These are phyloP conservation scores for Paragorgia papillata DNA, from an alignment of 92 coral and sea anemone genomes.

Conservation along the genomic window DNA sequence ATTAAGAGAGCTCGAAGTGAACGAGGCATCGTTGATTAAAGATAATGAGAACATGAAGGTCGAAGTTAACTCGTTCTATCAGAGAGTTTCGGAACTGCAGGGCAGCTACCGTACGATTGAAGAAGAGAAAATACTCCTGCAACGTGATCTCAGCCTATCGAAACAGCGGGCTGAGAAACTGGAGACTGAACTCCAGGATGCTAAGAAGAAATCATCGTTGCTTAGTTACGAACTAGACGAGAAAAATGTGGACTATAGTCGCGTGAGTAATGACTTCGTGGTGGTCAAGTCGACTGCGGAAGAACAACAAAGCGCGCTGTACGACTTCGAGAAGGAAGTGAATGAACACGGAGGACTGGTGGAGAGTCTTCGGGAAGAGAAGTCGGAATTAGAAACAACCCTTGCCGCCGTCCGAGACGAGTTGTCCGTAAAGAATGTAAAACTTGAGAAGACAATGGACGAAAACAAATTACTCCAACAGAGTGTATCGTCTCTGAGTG, in stretches of 20 bases:
- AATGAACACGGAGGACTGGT: conserved; percentile 12
- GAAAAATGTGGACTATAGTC: conserved; percentile 62
- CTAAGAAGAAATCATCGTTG: conserved; percentile 63
- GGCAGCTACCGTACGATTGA: conserved; percentile 78
- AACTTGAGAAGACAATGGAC: conserved; percentile 7
- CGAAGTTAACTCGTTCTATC: conserved; percentile 84
- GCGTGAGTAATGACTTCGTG: conserved; percentile 69
- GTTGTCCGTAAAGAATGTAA: not conserved
- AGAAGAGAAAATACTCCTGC: conserved; percentile 84
- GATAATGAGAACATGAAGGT: conserved; percentile 83
- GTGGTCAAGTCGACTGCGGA: conserved; percentile 77
- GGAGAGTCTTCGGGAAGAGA: conserved; percentile 9
- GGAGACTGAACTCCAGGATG: conserved; percentile 67
- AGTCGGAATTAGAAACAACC: conserved; percentile 12
- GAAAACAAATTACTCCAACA: conserved; percentile 9
- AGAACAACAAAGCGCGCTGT: conserved; percentile 64
- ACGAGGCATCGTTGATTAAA: conserved; percentile 64
- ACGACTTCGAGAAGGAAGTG: conserved; percentile 17
- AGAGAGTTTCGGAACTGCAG: conserved; percentile 84
- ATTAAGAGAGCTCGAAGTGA: conserved; percentile 84
- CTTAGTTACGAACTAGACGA: conserved; percentile 73
- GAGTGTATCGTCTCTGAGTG: conserved; percentile 34
- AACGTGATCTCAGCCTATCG: conserved; percentile 75
- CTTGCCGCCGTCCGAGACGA: conserved; percentile 15
- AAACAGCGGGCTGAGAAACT: conserved; percentile 78